These are phyloP conservation scores for Megaptera novaeangliae DNA, from an alignment of 2,113 vertebrate species.

Conservation along the genomic window DNA sequence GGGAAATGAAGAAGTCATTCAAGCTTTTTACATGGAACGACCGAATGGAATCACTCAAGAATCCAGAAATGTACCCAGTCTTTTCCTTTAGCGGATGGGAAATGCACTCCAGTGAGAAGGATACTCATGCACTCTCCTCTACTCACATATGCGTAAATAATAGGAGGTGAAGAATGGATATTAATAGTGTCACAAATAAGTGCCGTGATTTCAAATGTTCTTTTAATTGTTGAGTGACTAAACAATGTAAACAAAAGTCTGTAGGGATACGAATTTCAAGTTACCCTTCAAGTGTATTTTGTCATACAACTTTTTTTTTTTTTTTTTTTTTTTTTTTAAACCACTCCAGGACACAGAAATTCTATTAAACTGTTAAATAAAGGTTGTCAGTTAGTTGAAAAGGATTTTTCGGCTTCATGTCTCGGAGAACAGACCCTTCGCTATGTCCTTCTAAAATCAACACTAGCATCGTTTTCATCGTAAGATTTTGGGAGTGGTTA, in stretches of 20 bases:
- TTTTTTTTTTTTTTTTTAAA: not conserved
- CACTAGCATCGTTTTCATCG: not conserved
- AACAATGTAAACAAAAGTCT: not conserved
- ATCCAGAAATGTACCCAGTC: conserved; percentile 61
- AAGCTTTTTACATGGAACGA: conserved; percentile 57
- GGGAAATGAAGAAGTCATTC: conserved; percentile 66
- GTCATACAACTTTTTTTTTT: not conserved
- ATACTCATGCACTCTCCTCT: not conserved
- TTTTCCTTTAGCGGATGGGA: conserved; percentile 53
- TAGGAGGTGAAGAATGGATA: not conserved
- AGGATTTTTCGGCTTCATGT: not conserved
- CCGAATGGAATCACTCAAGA: conserved; percentile 51
- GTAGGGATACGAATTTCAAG: not conserved
- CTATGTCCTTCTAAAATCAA: not conserved
- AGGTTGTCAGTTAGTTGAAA: not conserved
- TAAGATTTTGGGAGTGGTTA: not conserved
- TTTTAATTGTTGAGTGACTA: not conserved
- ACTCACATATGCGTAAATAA: not conserved
- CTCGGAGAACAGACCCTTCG: not conserved
- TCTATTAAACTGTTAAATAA: not conserved
- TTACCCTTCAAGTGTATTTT: not conserved
- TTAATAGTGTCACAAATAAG: not conserved
- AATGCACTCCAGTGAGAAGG: conserved; percentile 37
- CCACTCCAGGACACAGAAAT: not conserved
- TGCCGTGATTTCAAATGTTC: not conserved